Base-by-base conservation (phyloP, 2,888 invertebrate genomes). In the Theretra japonica region DNA sequence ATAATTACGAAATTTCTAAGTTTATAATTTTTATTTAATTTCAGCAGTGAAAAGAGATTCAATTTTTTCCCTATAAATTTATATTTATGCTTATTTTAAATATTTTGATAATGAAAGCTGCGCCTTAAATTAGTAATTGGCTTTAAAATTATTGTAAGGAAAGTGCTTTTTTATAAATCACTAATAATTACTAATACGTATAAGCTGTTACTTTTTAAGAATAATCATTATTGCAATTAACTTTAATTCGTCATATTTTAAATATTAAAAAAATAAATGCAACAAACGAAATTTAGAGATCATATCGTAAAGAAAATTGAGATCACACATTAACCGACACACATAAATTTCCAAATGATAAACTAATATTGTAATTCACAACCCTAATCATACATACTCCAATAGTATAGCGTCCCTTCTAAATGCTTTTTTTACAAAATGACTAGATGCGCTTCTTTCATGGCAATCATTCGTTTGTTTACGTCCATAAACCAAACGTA, bases 321-420 rank as follows among this genome's bases (percentile, higher is more conserved):
- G 93, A 94, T 94, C 92, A 90, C 86, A 84, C 83, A 84, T 83
- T 84, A 83, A 86, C 82, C 84, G 84, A 88, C 83, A 87, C 82
- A 76, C 79, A 83, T 86, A 83, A 86, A 79, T 84, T 85, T 87
- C 80, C 84, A 86, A 87, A 87, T 78, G 82, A 88, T 86, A 88
- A 83, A 58, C 23, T 68, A 85, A 90, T 90, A 92, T 91, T 90
- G 88, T 90, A 87, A 87, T 87, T 94, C 94, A 94, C 93, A 94
- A 94, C 94, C 93, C 93, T 93, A 91, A 91, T 90, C 90, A 86
- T 89, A 87, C 84, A 48, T 65, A 48, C 82, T 82, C 84, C 82
- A 80, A 82, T 79, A 81, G 82, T 83, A 82, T 80, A 81, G 82
- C 84, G 83, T 85, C 84, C 83, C 83, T 82, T 83, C 82, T 88